Evolutionary conservation across 2,797 vertebrate genomes (phyloP), one percentile per base, ranked within the genome.

Genomic region (Alectoris magna): DNA sequence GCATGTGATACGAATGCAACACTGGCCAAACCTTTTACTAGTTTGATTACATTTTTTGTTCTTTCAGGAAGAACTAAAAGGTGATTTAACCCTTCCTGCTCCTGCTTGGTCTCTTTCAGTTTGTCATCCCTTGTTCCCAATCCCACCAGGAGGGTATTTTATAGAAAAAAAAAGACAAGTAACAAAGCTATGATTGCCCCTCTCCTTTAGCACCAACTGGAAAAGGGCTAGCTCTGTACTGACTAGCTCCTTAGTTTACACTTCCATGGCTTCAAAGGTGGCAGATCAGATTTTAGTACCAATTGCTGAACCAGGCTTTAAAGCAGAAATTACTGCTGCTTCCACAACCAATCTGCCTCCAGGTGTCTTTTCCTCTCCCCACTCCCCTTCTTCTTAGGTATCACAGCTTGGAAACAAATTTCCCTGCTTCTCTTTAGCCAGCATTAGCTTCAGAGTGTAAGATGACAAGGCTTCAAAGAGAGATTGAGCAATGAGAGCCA

Each of bases 401-500:
- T 88, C 92, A 84, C 51, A 62, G 68, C 68, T 71, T 88, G 41
- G 87, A 82, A 94, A 91, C 38, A 66, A 86, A 78, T 71, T 88
- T 90, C 92, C 66, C 64, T 58, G 66, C 58, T 74, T 94, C 89
- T 51, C 84, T 92, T 84, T 41, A 84, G 71, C 70, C 93, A 78
- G n/a, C 4, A 58, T 82, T 82, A 94, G 89, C 87, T 90, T 89
- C 64, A 71, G 89, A 95, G 85, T 76, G 43, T 79, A 90, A 2
- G 38, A 56, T 88, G 66, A 95, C 92, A 95, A 59, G 58, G 87
- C 79, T 91, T 82, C 85, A 92, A 62, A 53, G 58, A 23, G 81
- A 94, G 93, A 87, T 88, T 92, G 87, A 92, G 94, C 92, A 95
- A 94, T 82, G 64, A 91, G 64, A 96, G 74, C 74, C 68, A 6